A percentile compares a stretch with the other conserved stretches of the same genome.
These are phyloP conservation scores for Poeciliopsis infans DNA, from an alignment of 2,797 vertebrate genomes.

Conservation along the genomic window DNA sequence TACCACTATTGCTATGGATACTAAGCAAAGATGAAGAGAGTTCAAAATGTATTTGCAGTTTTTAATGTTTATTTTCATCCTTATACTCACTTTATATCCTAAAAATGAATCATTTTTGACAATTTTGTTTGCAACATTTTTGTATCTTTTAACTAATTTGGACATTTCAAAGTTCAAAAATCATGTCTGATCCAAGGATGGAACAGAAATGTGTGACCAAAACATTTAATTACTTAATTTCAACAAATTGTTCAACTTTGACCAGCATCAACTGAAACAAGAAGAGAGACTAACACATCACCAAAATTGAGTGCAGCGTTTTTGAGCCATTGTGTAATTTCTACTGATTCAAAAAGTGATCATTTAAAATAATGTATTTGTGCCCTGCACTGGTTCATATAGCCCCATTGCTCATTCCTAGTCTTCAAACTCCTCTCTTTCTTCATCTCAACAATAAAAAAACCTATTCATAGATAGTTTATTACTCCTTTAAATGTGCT, in stretches of 20 bases:
- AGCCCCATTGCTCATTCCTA: slow-evolving; percentile 59
- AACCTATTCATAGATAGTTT: slow-evolving; percentile 55
- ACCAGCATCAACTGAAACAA: background rate
- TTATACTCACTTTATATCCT: background rate
- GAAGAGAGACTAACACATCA: slow-evolving; percentile 8
- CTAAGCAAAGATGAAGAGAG: background rate
- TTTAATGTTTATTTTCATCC: background rate
- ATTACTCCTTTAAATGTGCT: slow-evolving; percentile 64
- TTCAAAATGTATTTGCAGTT: background rate
- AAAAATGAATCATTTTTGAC: background rate
- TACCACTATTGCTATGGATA: background rate
- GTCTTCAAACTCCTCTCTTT: slow-evolving; percentile 48
- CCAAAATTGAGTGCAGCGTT: background rate
- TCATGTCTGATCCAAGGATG: background rate
- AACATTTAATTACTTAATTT: background rate
- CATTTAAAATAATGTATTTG: slow-evolving; percentile 64
- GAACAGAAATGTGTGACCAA: background rate
- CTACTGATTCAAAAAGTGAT: slow-evolving; percentile 60
- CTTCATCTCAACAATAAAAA: slow-evolving; percentile 51
- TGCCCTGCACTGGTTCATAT: slow-evolving; percentile 55
- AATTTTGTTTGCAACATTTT: background rate
- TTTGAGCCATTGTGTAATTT: slow-evolving; percentile 48
- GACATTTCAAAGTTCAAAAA: background rate
- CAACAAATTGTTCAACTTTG: background rate
- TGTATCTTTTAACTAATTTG: background rate